phyloP scores from a whole-genome alignment of 2,888 invertebrate species.

The Coecobrya sp. region DNA sequence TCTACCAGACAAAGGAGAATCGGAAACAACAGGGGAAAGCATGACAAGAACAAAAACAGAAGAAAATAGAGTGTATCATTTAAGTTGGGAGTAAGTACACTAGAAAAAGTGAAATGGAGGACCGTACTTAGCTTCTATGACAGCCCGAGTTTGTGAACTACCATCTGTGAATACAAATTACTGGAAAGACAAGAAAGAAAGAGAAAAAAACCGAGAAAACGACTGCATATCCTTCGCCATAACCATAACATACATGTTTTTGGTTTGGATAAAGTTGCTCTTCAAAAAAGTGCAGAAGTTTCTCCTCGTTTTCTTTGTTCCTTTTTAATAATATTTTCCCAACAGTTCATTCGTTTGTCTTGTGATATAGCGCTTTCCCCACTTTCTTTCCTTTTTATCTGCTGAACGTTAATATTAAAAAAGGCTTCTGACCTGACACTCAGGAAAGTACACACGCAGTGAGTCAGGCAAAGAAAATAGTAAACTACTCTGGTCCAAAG shows the following conservation, averaged over 20 bases:
- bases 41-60: background rate
- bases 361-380: conserved; percentile 32
- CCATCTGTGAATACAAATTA: conserved; percentile 75
- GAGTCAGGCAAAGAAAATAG: background rate
- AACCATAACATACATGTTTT: background rate
- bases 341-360: conserved; percentile 35
- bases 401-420: conserved; percentile 36
- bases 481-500: background rate
- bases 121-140: conserved; percentile 57
- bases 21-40: background rate
- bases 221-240: background rate
- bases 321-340: conserved; percentile 11
- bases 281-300: background rate
- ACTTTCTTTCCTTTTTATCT: conserved; percentile 21
- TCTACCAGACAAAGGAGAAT: background rate
- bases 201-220: conserved; percentile 33
- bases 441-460: background rate
- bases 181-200: conserved; percentile 45
- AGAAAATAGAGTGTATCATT: conserved; percentile 15
- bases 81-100: conserved; percentile 13
- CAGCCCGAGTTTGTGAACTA: conserved; percentile 60
- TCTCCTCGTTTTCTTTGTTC: conserved; percentile 1
- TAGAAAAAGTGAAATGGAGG: conserved; percentile 41
- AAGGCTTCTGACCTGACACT: conserved; percentile 60
- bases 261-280: background rate